Conservation (phyloP, 2,888 invertebrate genomes). For the Tipula lateralis region DNA sequence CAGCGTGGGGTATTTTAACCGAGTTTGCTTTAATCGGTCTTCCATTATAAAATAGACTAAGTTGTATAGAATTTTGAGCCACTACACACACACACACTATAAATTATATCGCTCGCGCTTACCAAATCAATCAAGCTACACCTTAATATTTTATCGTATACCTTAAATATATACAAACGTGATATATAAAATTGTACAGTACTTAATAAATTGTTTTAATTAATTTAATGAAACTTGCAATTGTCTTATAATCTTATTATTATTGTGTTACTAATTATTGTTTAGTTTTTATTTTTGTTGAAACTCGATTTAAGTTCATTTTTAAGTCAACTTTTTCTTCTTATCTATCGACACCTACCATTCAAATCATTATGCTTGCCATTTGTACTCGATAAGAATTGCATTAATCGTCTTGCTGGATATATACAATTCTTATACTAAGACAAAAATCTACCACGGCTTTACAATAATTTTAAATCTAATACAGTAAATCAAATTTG, state of each 20-base stretch:
- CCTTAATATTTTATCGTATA: not conserved
- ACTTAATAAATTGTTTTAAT: constrained; percentile 1
- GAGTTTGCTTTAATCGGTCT: constrained; percentile 19
- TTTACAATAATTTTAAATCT: too few relatives aligned
- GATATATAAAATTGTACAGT: constrained; percentile 8
- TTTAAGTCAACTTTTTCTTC: too few relatives aligned
- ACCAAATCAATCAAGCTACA: not conserved
- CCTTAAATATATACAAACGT: not conserved
- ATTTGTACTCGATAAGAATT: too few relatives aligned
- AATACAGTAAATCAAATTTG: too few relatives aligned
- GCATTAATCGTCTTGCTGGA: too few relatives aligned
- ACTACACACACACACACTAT: not conserved
- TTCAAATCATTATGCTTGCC: too few relatives aligned
- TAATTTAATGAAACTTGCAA: constrained; percentile 7
- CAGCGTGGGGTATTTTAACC: not conserved
- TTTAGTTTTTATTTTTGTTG: not conserved
- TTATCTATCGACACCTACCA: too few relatives aligned
- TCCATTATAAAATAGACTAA: not conserved
- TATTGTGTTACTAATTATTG: not conserved
- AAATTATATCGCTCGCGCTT: not conserved
- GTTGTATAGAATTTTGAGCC: not conserved
- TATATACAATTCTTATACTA: too few relatives aligned
- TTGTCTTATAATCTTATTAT: not conserved
- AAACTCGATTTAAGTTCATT: too few relatives aligned
- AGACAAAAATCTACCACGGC: too few relatives aligned